Base-by-base conservation (phyloP, 2,113 vertebrate species). In the Upupa epops region DNA sequence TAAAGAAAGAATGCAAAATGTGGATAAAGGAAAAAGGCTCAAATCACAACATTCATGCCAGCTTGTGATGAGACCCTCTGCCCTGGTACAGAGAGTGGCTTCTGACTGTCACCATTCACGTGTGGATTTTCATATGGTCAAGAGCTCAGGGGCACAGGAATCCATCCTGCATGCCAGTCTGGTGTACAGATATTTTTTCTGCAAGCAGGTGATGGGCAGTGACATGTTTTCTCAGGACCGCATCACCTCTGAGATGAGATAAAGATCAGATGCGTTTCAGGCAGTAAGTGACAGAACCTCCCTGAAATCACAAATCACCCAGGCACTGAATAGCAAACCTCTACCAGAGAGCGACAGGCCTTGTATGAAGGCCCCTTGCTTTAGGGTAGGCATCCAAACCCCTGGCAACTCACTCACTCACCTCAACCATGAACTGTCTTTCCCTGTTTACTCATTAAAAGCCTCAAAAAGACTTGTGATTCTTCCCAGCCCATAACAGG, bases 391-490 rank as follows among this genome's bases (percentile, higher is more conserved):
- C 71, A 66, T 72, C 73, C 11, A 2, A 3, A 65, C 59, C 49
- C 34, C 73, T 90, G 89, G 84, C 54, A 72, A 45, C 77, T 78
- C 3, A 1, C 77, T 78, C 3, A 1, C 24, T 71, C 18, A 25
- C n/a, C 54, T 92, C 70, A 34, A 12, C 42, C 65, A 36, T 76
- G 73, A 59, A 68, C 68, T 86, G 29, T 68, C n/a, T 13, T 86
- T 84, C 87, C 66, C 63, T 58, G 8, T 75, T 82, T 83, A 31
- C 75, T 94, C 85, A 40, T 93, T 83, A 87, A 94, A 92, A 93
- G 28, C 26, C 48, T 63, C 42, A 70, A 49, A 91, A 87, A 56
- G 56, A 13, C 91, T 92, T 17, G 0, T 61, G 87, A 91, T 88
- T 40, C 54, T 60, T 86, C 61, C 83, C 73, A 74, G 49, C 65